Percentiles rank a stretch among this genome's conserved stretches.
These are phyloP conservation scores for Drosophila austrosaltans DNA, from an alignment of 2,888 invertebrate species.

Conservation along the genomic window DNA sequence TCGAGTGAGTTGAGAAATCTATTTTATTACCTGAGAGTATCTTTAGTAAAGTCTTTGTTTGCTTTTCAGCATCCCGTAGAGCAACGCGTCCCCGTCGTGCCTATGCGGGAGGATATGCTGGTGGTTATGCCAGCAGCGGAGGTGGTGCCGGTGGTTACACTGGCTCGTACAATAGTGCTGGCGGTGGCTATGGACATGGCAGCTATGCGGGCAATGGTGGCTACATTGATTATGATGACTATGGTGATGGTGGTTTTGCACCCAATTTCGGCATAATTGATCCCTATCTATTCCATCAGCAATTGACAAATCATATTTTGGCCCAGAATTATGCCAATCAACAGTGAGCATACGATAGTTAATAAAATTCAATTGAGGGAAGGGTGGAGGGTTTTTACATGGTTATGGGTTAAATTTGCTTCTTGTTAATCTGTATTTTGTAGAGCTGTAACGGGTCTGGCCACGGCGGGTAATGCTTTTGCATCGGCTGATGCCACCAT, in stretches of 20 bases:
- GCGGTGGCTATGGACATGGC: constrained; percentile 28
- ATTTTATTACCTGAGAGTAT: neutral
- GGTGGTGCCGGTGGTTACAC: constrained; percentile 53
- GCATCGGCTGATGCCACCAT: constrained; percentile 79
- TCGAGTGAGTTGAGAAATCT: constrained; percentile 54
- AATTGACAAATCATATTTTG: constrained; percentile 78
- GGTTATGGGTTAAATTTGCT: constrained; percentile 48
- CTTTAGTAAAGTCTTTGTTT: neutral
- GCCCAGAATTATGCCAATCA: constrained; percentile 80
- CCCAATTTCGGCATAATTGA: constrained; percentile 78
- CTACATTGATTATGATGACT: constrained; percentile 64
- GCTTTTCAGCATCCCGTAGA: constrained; percentile 31
- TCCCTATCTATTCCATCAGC: constrained; percentile 80
- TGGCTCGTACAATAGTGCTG: constrained; percentile 46
- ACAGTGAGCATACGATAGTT: constrained; percentile 65
- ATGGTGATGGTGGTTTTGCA: constrained; percentile 55
- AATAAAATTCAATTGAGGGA: neutral
- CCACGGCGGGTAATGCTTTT: constrained; percentile 77
- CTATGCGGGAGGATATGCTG: constrained; percentile 62
- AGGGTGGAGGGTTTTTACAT: constrained; percentile 7
- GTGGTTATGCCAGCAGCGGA: constrained; percentile 51
- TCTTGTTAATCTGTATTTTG: constrained; percentile 52
- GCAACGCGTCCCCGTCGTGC: constrained; percentile 44
- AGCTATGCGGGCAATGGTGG: constrained; percentile 31
- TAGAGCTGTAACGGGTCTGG: constrained; percentile 73